Conservation (phyloP, 2,888 invertebrate genomes). For the Acronicta aceris region DNA sequence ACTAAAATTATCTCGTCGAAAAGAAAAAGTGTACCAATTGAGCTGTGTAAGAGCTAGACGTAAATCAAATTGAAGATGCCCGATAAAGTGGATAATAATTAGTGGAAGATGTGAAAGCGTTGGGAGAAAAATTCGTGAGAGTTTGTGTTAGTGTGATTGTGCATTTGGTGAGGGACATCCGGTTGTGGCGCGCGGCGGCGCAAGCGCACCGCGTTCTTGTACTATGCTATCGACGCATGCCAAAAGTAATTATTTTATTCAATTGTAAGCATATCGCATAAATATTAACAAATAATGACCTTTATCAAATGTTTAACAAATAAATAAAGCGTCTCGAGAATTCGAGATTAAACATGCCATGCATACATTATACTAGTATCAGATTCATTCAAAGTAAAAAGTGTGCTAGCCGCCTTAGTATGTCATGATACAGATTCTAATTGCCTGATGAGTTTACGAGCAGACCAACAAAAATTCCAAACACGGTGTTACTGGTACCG, state of each 20-base stretch:
- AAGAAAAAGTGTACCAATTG: conserved; percentile 88
- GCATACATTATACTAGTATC: conserved; percentile 22
- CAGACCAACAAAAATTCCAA: conserved; percentile 54
- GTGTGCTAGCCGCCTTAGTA: conserved; percentile 16
- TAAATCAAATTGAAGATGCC: conserved; percentile 89
- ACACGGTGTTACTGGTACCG: conserved; percentile 56
- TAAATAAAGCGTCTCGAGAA: neutral
- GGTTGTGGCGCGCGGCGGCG: conserved; percentile 68
- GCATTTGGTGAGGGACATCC: conserved; percentile 85
- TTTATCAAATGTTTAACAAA: neutral
- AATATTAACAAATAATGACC: neutral
- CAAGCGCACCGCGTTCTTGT: conserved; percentile 16
- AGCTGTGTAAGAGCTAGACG: conserved; percentile 85
- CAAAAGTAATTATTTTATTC: neutral
- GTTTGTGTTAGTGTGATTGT: conserved; percentile 87
- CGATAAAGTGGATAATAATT: conserved; percentile 90
- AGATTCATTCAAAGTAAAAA: conserved; percentile 28
- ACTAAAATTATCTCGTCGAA: conserved; percentile 80
- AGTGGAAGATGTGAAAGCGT: conserved; percentile 88
- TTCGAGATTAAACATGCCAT: conserved; percentile 7
- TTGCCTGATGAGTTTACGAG: conserved; percentile 42
- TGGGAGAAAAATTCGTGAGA: conserved; percentile 89
- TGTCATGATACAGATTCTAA: conserved; percentile 41
- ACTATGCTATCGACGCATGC: conserved; percentile 7
- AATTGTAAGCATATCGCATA: conserved; percentile 1